Conservation (phyloP, 2,888 invertebrate genomes). For the Lepetodrilus schrolli region DNA sequence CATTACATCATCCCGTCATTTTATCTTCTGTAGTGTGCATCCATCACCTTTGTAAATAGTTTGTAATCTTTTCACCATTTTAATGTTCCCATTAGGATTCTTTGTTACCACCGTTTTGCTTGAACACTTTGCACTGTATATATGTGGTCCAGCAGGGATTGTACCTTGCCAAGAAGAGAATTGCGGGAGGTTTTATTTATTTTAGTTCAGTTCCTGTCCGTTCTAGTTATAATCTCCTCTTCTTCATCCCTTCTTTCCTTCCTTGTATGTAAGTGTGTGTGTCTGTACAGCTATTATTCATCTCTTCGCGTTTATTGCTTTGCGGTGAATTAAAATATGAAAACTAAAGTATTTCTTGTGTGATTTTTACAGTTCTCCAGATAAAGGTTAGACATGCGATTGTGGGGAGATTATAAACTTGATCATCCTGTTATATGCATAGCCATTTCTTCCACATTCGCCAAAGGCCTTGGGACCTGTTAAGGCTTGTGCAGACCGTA, state of each 20-base stretch:
- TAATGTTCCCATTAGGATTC: background rate
- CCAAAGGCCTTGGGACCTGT: too few relatives aligned
- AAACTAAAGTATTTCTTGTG: background rate
- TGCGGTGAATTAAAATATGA: background rate
- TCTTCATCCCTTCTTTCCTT: background rate
- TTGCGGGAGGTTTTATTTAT: background rate
- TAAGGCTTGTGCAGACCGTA: too few relatives aligned
- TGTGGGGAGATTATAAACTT: background rate
- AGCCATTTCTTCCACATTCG: background rate
- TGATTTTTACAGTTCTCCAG: background rate
- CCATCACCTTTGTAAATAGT: background rate
- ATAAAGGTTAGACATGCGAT: too few relatives aligned
- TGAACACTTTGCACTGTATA: background rate
- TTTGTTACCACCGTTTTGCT: conserved; percentile 6
- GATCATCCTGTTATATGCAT: background rate
- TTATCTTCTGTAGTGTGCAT: too few relatives aligned
- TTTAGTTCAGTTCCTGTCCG: too few relatives aligned
- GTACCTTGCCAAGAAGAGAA: background rate
- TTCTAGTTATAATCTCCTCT: background rate
- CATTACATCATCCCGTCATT: too few relatives aligned
- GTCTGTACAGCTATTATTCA: background rate
- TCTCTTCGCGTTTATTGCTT: background rate
- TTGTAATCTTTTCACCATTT: too few relatives aligned
- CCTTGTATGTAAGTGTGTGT: background rate
- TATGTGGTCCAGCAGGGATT: background rate